Evolutionary conservation across 1,140 invertebrate genomes (phyloP).

Genomic region (Pseudomyrmex pallidus): DNA sequence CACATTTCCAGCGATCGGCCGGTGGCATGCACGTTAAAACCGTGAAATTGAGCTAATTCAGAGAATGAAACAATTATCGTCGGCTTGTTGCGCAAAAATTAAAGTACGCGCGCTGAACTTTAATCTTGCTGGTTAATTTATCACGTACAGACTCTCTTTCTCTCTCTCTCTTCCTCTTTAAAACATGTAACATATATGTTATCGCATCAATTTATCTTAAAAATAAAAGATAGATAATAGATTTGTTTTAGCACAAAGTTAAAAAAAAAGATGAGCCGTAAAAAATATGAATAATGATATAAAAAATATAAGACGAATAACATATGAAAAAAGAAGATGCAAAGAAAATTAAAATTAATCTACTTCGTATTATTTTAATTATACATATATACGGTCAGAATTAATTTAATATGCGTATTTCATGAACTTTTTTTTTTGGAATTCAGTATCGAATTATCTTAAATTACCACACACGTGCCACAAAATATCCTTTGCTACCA

Average conservation of each 20-base stretch:
- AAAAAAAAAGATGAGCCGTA: too few species aligned
- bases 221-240: too few species aligned
- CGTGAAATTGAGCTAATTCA: slow-evolving; percentile 43
- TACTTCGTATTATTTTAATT: not conserved
- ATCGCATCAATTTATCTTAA: too few species aligned
- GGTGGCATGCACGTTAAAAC: slow-evolving; percentile 25
- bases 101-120: slow-evolving; percentile 31
- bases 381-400: not conserved
- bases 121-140: slow-evolving; percentile 37
- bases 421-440: not conserved
- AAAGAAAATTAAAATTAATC: too few species aligned
- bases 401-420: not conserved
- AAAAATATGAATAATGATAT: too few species aligned
- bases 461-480: not conserved
- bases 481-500: not conserved
- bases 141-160: not conserved
- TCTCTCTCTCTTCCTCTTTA: too few species aligned
- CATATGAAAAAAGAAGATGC: too few species aligned
- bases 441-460: slow-evolving; percentile 16
- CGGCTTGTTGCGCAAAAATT: slow-evolving; percentile 36
- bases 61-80: slow-evolving; percentile 58
- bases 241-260: too few species aligned
- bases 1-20: slow-evolving; percentile 16
- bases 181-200: too few species aligned
- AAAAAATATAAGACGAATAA: too few species aligned